Conservation (phyloP, 2,888 invertebrate genomes). For the Gasteruption jaculator region DNA sequence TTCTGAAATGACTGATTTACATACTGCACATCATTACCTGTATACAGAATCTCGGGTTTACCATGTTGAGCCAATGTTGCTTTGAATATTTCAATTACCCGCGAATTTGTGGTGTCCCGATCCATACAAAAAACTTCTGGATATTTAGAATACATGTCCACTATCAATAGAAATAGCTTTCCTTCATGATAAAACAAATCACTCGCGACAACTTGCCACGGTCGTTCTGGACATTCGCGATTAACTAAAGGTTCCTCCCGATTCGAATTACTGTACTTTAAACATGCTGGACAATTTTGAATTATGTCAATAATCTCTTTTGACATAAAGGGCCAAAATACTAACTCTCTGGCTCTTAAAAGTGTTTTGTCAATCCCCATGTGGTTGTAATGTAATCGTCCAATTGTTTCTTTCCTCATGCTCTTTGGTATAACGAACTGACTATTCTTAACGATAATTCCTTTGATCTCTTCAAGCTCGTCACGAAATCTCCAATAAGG, state of each 20-base stretch:
- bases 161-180: slow-evolving; percentile 25
- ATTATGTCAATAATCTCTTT: slow-evolving; percentile 24
- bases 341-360: slow-evolving; percentile 21
- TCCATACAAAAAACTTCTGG: slow-evolving; percentile 25
- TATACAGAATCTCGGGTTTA: slow-evolving; percentile 22
- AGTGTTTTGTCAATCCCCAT: slow-evolving; percentile 27
- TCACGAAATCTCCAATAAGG: slow-evolving; percentile 19
- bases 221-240: slow-evolving; percentile 21
- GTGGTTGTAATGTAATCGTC: slow-evolving; percentile 27
- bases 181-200: slow-evolving; percentile 28
- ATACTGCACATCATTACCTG: slow-evolving; percentile 28
- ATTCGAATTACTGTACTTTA: slow-evolving; percentile 21
- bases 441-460: slow-evolving; percentile 23
- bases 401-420: slow-evolving; percentile 24
- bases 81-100: slow-evolving; percentile 24
- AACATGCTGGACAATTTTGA: slow-evolving; percentile 27
- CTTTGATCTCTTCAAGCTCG: slow-evolving; percentile 16
- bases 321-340: slow-evolving; percentile 30
- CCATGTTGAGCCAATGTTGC: slow-evolving; percentile 26
- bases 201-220: slow-evolving; percentile 26
- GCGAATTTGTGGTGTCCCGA: slow-evolving; percentile 19
- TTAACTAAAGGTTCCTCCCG: slow-evolving; percentile 25
- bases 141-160: slow-evolving; percentile 29
- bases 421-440: slow-evolving; percentile 26
- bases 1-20: slow-evolving; percentile 18